phyloP scores from a whole-genome alignment of 2,797 vertebrate species.

The Lates japonicus region DNA sequence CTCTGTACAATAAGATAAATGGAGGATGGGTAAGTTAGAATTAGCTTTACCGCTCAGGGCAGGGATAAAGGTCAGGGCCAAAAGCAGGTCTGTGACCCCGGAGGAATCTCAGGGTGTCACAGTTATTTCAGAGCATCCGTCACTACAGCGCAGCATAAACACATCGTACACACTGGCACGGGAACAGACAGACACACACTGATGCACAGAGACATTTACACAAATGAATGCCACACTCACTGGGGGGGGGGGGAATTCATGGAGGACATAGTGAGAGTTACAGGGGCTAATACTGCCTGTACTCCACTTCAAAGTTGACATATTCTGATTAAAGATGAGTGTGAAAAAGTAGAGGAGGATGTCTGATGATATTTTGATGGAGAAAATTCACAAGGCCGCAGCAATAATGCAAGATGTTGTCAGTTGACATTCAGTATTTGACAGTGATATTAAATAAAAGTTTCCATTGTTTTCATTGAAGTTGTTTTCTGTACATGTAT shows the following conservation, averaged over 20 bases:
- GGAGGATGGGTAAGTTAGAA: conserved; percentile 19
- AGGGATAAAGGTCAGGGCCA: conserved; percentile 51
- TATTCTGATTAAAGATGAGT: not conserved
- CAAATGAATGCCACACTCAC: not conserved
- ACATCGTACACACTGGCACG: not conserved
- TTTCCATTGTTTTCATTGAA: no score
- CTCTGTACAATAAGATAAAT: not conserved
- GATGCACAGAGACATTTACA: conserved; percentile 7
- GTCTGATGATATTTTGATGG: no score
- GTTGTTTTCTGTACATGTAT: no score
- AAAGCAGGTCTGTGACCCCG: conserved; percentile 56
- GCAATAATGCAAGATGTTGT: no score
- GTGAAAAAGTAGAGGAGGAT: not conserved
- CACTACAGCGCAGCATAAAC: conserved; percentile 35
- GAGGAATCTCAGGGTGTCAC: conserved; percentile 49
- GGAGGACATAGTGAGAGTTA: conserved; percentile 19
- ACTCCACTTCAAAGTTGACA: not conserved
- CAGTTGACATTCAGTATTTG: no score
- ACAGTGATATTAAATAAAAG: no score
- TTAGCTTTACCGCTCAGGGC: conserved; percentile 22
- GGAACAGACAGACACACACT: conserved; percentile 20
- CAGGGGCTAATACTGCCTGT: not conserved
- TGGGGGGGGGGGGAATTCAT: not conserved
- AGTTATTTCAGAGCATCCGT: conserved; percentile 45
- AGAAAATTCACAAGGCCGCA: no score